Evolutionary conservation across 2,888 invertebrate genomes (phyloP).

Genomic region (Catocala nupta): DNA sequence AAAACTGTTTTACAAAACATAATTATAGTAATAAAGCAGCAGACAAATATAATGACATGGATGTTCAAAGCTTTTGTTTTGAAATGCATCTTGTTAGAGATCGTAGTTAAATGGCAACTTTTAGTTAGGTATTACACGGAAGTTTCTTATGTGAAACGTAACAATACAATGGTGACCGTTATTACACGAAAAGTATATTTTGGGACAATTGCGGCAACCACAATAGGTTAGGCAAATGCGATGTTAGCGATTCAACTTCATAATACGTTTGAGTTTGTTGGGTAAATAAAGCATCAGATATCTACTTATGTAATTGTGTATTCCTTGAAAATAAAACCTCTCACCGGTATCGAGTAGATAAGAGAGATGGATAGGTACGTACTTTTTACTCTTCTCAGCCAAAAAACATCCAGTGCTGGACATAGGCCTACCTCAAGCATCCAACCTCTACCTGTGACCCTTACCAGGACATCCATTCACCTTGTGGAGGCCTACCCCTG

Average conservation of each 20-base stretch:
- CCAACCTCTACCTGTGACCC: no score
- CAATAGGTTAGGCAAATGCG: constrained; percentile 42
- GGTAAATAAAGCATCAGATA: no score
- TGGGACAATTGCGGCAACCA: constrained; percentile 54
- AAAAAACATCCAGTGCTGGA: no score
- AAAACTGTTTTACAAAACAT: constrained; percentile 2
- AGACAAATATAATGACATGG: constrained; percentile 17
- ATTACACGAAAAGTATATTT: constrained; percentile 54
- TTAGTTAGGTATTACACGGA: constrained; percentile 67
- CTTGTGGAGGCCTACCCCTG: no score
- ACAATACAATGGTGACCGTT: constrained; percentile 68
- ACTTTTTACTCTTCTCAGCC: no score
- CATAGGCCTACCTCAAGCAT: no score
- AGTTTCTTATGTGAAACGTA: constrained; percentile 72
- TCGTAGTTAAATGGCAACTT: constrained; percentile 44
- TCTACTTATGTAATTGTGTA: no score
- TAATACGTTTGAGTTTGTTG: no score
- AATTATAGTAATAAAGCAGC: neutral
- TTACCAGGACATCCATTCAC: no score
- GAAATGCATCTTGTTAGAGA: constrained; percentile 56
- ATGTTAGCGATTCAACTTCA: constrained; percentile 6
- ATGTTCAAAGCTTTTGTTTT: constrained; percentile 33
- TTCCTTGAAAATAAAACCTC: no score
- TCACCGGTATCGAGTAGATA: no score
- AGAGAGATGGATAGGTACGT: no score